Conservation (phyloP, 1,140 invertebrate genomes). For the Drosophila persimilis region DNA sequence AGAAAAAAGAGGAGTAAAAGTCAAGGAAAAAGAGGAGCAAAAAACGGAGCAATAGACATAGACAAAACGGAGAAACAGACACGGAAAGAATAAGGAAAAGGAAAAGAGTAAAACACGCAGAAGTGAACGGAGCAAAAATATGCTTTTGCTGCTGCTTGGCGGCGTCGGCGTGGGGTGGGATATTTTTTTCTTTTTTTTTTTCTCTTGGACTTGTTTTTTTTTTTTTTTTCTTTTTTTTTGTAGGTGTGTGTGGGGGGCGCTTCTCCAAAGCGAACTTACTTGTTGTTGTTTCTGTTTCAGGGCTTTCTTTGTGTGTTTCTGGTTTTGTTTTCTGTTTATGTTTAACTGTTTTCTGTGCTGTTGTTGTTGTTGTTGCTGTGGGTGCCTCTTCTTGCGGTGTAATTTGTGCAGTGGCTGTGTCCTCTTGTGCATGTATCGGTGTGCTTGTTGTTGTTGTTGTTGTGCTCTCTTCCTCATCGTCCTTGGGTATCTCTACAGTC, state of each 20-base stretch:
- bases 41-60: too few species aligned
- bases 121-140: too few species aligned
- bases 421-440: conserved; percentile 31
- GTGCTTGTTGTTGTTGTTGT: conserved; percentile 23
- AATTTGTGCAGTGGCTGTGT: conserved; percentile 80
- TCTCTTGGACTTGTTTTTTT: too few species aligned
- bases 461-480: conserved; percentile 41
- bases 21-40: too few species aligned
- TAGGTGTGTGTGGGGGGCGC: conserved; percentile 8
- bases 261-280: conserved; percentile 74
- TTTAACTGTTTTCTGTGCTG: conserved; percentile 75
- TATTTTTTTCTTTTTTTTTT: too few species aligned
- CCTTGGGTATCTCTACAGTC: conserved; percentile 41
- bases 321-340: conserved; percentile 76
- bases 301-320: conserved; percentile 69
- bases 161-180: conserved; percentile 4
- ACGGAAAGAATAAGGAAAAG: too few species aligned
- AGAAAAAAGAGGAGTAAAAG: too few species aligned
- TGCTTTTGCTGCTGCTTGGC: conserved; percentile 41
- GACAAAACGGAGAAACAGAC: too few species aligned
- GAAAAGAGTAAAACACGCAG: too few species aligned
- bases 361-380: conserved; percentile 55
- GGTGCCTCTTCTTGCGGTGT: conserved; percentile 75
- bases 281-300: conserved; percentile 69
- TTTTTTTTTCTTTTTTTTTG: conserved; percentile 4